Base-by-base conservation (phyloP, 2,797 vertebrate genomes). In the Paguma larvata region DNA sequence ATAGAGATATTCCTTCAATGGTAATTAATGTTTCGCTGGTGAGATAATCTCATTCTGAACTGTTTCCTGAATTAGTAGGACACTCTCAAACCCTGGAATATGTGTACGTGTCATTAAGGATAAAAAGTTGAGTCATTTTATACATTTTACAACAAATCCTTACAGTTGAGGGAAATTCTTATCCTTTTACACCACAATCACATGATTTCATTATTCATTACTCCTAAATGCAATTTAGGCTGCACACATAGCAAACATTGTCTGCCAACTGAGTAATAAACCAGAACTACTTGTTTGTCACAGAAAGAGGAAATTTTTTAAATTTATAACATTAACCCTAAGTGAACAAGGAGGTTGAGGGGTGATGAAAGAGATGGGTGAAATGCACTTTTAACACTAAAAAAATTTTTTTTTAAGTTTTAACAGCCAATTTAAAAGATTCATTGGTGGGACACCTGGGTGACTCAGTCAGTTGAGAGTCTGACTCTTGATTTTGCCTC, bases 251-350 rank as follows among this genome's bases (percentile, higher is more conserved):
- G 59, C 65, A 96, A 79, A 97, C 59, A 82, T 9, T 97, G 68
- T 96, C 87, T 96, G 92, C 41, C 89, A 96, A 91, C 1, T 92
- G 85, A 96, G 92, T 90, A 96, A 96, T 41, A 95, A 92, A 92
- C 70, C 88, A 85, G 51, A 96, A 91, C 56, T 94, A 94, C 97
- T 96, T 97, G 96, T 38, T 96, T 94, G 93, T 89, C 72, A 94
- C 38, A 88, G 46, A 97, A 96, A 95, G 80, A 80, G 38, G 67
- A 96, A 89, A 92, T 48, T 85, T 72, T 92, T 92, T 53, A 82
- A 95, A 95, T 89, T 41, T 80, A 77, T 75, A 78, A 89, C 78
- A 48, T 82, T 87, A 94, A 94, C 41, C 44, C 56, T 72, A 95
- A 96, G 27, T 93, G 80, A 97, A 79, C n/a, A 94, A 16, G 25